Evolutionary conservation across 2,797 vertebrate species (phyloP), one percentile per base, ranked within the genome.

Genomic region (Triplophysa yarkandensis): DNA sequence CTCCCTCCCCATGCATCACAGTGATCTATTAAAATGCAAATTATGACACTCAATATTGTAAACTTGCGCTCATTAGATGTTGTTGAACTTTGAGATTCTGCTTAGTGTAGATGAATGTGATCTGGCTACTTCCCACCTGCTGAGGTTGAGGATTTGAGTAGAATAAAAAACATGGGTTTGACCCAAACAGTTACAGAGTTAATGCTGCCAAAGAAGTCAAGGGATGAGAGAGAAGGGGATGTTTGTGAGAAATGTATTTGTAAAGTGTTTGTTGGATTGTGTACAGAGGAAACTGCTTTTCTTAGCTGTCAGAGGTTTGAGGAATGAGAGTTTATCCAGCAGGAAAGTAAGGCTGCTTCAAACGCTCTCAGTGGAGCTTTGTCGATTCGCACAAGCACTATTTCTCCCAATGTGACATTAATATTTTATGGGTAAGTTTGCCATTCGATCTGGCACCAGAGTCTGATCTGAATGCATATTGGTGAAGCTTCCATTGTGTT

Each of bases 11-110:
- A 13, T 78, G 82, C 81, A 82, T 86, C 81, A 77, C 83, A 70
- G 83, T 85, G 79, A 81, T 84, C 87, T 81, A 89, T 89, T 90
- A 89, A 90, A 88, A 89, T 90, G 89, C 84, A 90, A 90, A 91
- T 90, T 34, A 82, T 85, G 66, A 75, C 69, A 67, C 30, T 60
- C 23, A 17, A 25, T 41, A 34, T 30, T 52, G 58, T 67, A 44
- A 67, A 44, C 71, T 61, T 39, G 44, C 68, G 32, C 19, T 28
- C 34, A 60, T n/a, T 44, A 72, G 60, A 50, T 63, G 39, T 52
- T 63, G 27, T 30, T 43, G 19, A 76, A 58, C 8, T 3, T 6
- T 64, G 3, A 28, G 3, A 6, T 16, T 72, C 72, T 58, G n/a
- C 54, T 6, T 6, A 68, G 39, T 55, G 25, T 55, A 2, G 52